These are phyloP conservation scores for Bellardia bayeri DNA, from an alignment of 2,888 invertebrate genomes.

Conservation along the genomic window DNA sequence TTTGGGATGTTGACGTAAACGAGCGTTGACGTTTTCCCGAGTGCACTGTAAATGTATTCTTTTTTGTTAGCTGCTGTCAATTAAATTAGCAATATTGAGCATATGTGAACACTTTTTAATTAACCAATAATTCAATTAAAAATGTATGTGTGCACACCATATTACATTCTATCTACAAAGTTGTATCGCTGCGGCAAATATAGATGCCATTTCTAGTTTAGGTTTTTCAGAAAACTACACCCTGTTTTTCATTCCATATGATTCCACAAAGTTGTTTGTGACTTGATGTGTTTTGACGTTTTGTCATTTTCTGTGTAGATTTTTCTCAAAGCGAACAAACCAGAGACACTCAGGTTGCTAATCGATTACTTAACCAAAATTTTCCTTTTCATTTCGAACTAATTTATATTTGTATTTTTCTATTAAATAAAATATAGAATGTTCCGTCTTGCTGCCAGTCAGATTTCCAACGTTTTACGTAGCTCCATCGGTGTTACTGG, in stretches of 20 bases:
- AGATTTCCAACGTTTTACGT: constrained; percentile 83
- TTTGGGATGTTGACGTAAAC: no score
- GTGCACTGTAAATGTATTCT: no score
- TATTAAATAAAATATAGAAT: constrained; percentile 80
- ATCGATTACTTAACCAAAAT: constrained; percentile 75
- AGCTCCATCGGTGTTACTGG: constrained; percentile 79
- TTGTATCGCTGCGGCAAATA: background rate
- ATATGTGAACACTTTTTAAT: no score
- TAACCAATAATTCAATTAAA: no score
- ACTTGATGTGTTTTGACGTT: constrained; percentile 36
- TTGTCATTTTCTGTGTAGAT: constrained; percentile 36
- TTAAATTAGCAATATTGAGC: no score
- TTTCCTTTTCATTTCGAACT: constrained; percentile 36
- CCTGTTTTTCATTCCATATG: background rate
- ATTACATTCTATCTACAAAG: constrained; percentile 15
- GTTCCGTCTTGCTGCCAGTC: constrained; percentile 85
- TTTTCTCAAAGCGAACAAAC: constrained; percentile 61
- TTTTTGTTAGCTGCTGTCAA: no score
- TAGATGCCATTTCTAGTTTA: background rate
- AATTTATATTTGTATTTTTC: constrained; percentile 48
- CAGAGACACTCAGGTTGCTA: constrained; percentile 58
- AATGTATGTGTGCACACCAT: no score
- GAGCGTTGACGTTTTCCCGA: no score
- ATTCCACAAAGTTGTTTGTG: background rate
- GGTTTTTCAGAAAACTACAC: background rate